A percentile compares a stretch with the other conserved stretches of the same genome.
These are phyloP conservation scores for Ammodramus savannarum DNA, from an alignment of 2,113 vertebrate genomes.

Conservation along the genomic window DNA sequence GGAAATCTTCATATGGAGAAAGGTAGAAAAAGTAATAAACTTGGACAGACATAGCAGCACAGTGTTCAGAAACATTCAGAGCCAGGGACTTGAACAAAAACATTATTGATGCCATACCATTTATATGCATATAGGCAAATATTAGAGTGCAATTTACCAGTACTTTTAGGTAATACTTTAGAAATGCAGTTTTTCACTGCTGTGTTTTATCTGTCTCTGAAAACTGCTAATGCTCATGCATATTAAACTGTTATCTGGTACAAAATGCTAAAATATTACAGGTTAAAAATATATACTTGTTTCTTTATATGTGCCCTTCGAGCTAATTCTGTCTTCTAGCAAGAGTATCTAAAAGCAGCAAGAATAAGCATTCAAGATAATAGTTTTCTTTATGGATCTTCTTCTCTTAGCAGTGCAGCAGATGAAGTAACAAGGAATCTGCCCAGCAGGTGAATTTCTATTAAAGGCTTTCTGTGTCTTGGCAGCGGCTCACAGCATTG, in stretches of 20 bases:
- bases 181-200: neutral
- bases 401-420: neutral
- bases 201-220: neutral
- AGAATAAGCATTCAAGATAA: neutral
- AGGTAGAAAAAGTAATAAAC: neutral
- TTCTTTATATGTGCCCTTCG: neutral
- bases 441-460: slow-evolving; percentile 27
- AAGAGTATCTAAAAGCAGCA: neutral
- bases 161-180: neutral
- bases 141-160: neutral
- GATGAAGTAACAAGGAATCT: slow-evolving; percentile 1
- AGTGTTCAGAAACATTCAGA: neutral
- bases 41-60: neutral
- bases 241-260: neutral
- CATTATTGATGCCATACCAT: neutral
- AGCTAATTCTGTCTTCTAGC: neutral
- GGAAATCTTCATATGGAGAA: neutral
- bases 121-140: neutral
- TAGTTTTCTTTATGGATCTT: neutral
- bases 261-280: neutral
- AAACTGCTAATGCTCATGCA: neutral
- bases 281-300: neutral
- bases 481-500: neutral
- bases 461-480: neutral
- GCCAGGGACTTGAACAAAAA: neutral